A percentile compares a stretch with the other conserved stretches of the same genome.
These are phyloP conservation scores for Indicator indicator DNA, from an alignment of 2,113 vertebrate species.

Conservation along the genomic window DNA sequence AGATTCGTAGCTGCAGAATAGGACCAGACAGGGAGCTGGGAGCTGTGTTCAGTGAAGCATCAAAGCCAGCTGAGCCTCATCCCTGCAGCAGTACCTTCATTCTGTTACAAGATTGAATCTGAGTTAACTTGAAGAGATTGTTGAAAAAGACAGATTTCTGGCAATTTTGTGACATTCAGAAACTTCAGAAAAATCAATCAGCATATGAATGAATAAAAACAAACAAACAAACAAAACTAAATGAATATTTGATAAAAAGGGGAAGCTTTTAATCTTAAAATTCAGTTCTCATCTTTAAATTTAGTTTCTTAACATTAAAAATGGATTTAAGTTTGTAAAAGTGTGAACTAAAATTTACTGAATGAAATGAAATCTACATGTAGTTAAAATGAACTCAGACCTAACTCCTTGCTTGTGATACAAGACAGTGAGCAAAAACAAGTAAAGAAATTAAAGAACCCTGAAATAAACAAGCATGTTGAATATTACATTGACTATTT, in stretches of 20 bases:
- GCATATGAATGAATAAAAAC: too few relatives aligned
- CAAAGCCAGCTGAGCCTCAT: neutral
- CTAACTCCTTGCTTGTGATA: neutral
- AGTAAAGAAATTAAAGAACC: neutral
- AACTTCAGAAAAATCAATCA: neutral
- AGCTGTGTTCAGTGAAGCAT: neutral
- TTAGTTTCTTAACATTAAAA: neutral
- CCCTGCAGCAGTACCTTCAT: neutral
- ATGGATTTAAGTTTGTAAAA: neutral
- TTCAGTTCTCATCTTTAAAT: neutral
- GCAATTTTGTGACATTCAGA: neutral
- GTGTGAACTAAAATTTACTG: neutral
- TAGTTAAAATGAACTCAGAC: neutral
- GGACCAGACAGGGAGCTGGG: neutral
- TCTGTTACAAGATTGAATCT: neutral
- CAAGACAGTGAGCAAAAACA: neutral
- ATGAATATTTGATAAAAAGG: neutral
- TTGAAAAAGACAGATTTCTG: neutral
- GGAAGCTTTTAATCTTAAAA: neutral
- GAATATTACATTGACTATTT: neutral
- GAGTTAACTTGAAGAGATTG: neutral
- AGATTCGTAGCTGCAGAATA: neutral
- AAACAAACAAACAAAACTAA: neutral
- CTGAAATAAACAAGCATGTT: neutral
- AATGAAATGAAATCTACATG: neutral